A percentile compares a stretch with the other conserved stretches of the same genome.
These are phyloP conservation scores for Nomada fabriciana DNA, from an alignment of 2,888 invertebrate species.

Conservation along the genomic window DNA sequence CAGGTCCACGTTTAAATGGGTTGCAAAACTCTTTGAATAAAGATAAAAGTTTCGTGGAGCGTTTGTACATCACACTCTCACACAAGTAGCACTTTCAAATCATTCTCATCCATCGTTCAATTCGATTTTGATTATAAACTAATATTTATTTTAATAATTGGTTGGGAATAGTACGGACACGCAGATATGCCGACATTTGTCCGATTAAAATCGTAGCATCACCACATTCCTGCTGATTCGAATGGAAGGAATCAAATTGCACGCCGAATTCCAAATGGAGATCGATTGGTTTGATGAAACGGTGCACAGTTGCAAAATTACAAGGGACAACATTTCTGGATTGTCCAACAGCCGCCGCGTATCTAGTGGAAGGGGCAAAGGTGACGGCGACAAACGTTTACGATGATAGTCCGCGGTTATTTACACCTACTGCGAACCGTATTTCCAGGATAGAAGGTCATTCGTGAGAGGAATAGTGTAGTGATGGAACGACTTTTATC, in stretches of 20 bases:
- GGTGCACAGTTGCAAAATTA: neutral
- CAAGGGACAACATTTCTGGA: neutral
- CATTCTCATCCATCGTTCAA: neutral
- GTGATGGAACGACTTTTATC: conserved; percentile 4
- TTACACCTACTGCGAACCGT: conserved; percentile 33
- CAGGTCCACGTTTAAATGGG: conserved; percentile 47
- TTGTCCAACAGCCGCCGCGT: neutral
- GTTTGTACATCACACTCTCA: conserved; percentile 5
- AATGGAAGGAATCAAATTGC: neutral
- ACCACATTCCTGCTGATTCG: too few species aligned
- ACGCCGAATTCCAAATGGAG: too few species aligned
- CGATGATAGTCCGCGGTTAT: conserved; percentile 16
- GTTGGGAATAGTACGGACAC: too few species aligned
- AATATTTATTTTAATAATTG: neutral
- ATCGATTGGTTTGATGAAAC: neutral
- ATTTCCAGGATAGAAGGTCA: conserved; percentile 27
- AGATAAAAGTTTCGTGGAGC: conserved; percentile 18
- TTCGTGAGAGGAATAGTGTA: conserved; percentile 20
- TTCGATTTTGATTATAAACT: neutral
- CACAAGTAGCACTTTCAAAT: neutral
- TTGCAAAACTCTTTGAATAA: conserved; percentile 35
- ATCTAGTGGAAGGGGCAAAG: neutral
- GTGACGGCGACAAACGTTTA: conserved; percentile 27
- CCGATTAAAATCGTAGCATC: neutral
- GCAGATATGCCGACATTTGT: too few species aligned